Conservation (phyloP, 1,140 invertebrate genomes). For the Lordiphosa stackelbergi region DNA sequence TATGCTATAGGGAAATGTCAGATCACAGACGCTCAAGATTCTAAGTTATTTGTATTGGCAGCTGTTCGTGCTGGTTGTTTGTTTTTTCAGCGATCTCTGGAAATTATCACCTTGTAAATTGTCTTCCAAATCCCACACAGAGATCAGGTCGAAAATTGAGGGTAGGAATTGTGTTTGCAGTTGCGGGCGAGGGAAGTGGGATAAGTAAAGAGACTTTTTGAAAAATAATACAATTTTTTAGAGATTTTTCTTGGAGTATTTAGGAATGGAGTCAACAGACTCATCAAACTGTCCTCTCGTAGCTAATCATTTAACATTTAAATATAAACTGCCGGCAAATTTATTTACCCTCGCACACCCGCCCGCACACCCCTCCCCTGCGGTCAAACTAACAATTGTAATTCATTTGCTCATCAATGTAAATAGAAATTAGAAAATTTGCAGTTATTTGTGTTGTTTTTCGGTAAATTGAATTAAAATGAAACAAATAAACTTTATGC, state of each 20-base stretch:
- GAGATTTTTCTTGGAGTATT: too few relatives aligned
- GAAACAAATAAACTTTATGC: constrained; percentile 36
- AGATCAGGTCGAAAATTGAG: constrained; percentile 1
- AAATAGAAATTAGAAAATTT: constrained; percentile 51
- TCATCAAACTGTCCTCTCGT: constrained; percentile 15
- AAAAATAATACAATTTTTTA: too few relatives aligned
- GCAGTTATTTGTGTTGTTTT: constrained; percentile 36
- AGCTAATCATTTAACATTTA: constrained; percentile 59
- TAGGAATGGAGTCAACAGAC: too few relatives aligned
- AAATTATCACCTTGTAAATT: constrained; percentile 50
- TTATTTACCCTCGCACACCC: constrained; percentile 6
- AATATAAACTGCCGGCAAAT: constrained; percentile 41
- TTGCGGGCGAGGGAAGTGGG: constrained; percentile 60
- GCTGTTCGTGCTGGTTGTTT: constrained; percentile 38
- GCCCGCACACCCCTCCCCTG: background rate
- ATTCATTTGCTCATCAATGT: constrained; percentile 51
- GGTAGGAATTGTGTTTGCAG: constrained; percentile 21
- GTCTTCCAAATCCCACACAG: constrained; percentile 45
- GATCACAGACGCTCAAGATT: constrained; percentile 25
- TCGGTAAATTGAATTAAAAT: constrained; percentile 46
- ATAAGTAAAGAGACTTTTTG: constrained; percentile 22
- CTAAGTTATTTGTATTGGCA: constrained; percentile 58
- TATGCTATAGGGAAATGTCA: constrained; percentile 61
- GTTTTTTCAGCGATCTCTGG: constrained; percentile 54
- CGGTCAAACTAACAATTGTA: constrained; percentile 50